phyloP scores from a whole-genome alignment of 2,797 vertebrate genomes.

The Acanthurus leucopareius region DNA sequence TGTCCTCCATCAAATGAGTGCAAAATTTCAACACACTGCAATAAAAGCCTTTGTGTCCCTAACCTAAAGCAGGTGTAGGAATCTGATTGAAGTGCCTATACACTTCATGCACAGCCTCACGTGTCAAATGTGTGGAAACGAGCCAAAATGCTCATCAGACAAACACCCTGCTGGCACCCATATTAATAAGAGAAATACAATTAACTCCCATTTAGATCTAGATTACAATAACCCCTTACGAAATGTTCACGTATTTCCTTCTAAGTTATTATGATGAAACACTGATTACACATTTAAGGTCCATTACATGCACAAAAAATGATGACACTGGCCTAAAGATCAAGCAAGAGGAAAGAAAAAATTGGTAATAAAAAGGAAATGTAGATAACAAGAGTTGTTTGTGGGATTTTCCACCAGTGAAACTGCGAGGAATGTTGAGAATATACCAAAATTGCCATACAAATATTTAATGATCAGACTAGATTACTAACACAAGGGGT shows the following conservation, averaged over 20 bases:
- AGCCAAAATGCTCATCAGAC: background rate
- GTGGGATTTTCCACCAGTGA: conserved; percentile 1
- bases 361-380: background rate
- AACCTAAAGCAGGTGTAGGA: background rate
- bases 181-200: conserved; percentile 1
- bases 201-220: conserved; percentile 1
- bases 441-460: background rate
- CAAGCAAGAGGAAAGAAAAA: conserved; percentile 11
- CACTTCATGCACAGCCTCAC: conserved; percentile 18
- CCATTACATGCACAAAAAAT: background rate
- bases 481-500: background rate
- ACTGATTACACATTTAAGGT: background rate
- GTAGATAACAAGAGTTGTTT: background rate
- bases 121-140: conserved; percentile 17
- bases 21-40: background rate
- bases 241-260: conserved; percentile 20
- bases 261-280: conserved; percentile 1
- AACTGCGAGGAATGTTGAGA: background rate
- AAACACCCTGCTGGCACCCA: background rate
- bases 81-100: background rate
- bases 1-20: conserved; percentile 17
- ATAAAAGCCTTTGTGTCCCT: background rate
- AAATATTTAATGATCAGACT: conserved; percentile 5
- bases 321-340: conserved; percentile 3
- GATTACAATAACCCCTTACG: conserved; percentile 25